Evolutionary conservation across 2,888 invertebrate genomes (phyloP).

Genomic region (Limnephilus rhombicus): DNA sequence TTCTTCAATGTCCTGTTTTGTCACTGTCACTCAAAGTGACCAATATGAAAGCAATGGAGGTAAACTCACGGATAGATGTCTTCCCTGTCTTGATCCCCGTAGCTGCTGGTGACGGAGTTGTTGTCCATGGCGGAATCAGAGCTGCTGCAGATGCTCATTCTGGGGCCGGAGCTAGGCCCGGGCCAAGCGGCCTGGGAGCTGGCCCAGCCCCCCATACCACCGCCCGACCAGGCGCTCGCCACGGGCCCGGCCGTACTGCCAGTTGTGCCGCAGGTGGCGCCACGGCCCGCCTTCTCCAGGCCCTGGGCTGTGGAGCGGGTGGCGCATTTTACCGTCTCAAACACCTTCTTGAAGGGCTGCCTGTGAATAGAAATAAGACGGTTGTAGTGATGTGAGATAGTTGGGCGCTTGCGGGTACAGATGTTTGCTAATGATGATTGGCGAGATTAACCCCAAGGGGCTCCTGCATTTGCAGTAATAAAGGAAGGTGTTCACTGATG

Average conservation of each 20-base stretch:
- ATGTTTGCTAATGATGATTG: slow-evolving; percentile 48
- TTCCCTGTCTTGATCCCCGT: slow-evolving; percentile 85
- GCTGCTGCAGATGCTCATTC: slow-evolving; percentile 79
- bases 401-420: no score
- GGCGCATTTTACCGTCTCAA: slow-evolving; percentile 93
- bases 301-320: slow-evolving; percentile 74
- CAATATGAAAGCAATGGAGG: neutral
- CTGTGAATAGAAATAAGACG: slow-evolving; percentile 72
- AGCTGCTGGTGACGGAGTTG: slow-evolving; percentile 76
- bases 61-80: slow-evolving; percentile 84
- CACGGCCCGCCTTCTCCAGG: slow-evolving; percentile 46
- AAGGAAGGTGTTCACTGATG: no score
- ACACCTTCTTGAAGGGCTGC: slow-evolving; percentile 91
- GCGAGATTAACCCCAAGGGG: no score
- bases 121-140: slow-evolving; percentile 78
- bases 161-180: slow-evolving; percentile 68
- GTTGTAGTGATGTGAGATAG: neutral
- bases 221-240: slow-evolving; percentile 57
- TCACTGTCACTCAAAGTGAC: neutral
- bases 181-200: slow-evolving; percentile 66
- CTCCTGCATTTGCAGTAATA: no score
- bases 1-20: no score
- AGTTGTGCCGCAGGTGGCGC: slow-evolving; percentile 56
- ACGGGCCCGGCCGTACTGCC: slow-evolving; percentile 65
- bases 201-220: slow-evolving; percentile 69